Conservation (phyloP, 1,140 invertebrate genomes). For the Drosophila simulans region DNA sequence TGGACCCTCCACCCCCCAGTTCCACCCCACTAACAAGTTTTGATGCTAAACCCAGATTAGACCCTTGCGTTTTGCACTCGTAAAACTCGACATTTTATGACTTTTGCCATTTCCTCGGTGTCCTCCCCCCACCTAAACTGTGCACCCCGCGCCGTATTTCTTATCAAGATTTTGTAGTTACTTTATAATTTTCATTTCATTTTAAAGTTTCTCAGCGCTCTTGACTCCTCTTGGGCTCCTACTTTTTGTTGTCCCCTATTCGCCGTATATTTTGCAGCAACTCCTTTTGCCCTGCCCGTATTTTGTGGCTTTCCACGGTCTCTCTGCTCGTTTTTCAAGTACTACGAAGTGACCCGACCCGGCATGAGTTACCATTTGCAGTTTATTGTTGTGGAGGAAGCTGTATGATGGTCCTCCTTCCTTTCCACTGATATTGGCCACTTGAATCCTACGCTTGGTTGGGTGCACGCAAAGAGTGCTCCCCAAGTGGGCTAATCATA, state of each 20-base stretch:
- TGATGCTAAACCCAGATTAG: slow-evolving; percentile 81
- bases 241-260: slow-evolving; percentile 40
- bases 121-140: slow-evolving; percentile 13
- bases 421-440: slow-evolving; percentile 10
- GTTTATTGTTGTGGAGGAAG: slow-evolving; percentile 51
- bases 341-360: slow-evolving; percentile 61
- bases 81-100: slow-evolving; percentile 82
- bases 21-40: slow-evolving; percentile 69
- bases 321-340: slow-evolving; percentile 44
- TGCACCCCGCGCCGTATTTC: slow-evolving; percentile 39
- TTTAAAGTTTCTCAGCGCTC: slow-evolving; percentile 59
- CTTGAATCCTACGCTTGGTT: slow-evolving; percentile 14
- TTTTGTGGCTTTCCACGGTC: slow-evolving; percentile 32
- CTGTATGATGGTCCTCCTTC: not conserved
- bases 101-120: slow-evolving; percentile 77
- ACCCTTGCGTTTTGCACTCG: slow-evolving; percentile 82
- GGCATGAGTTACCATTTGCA: slow-evolving; percentile 70
- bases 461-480: slow-evolving; percentile 11
- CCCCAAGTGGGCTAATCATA: slow-evolving; percentile 28
- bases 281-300: slow-evolving; percentile 16
- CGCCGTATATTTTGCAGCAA: slow-evolving; percentile 63
- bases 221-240: slow-evolving; percentile 21
- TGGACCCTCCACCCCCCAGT: not conserved
- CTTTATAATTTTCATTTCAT: slow-evolving; percentile 81
- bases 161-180: slow-evolving; percentile 83